Evolutionary conservation across 2,888 invertebrate genomes (phyloP).

Genomic region (Acronicta aceris): DNA sequence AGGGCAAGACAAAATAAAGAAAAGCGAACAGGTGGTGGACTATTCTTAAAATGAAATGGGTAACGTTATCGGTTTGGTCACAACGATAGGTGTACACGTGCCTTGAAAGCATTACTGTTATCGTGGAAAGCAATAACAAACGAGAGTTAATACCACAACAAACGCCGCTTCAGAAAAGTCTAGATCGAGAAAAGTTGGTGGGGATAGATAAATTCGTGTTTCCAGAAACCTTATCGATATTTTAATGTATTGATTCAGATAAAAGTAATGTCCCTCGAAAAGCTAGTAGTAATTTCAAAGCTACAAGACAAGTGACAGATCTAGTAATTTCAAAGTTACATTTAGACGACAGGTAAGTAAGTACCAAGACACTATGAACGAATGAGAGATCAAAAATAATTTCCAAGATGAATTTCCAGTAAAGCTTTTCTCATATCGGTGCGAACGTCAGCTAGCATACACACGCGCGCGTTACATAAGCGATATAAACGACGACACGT

Average conservation of each 20-base stretch:
- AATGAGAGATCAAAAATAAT: slow-evolving; percentile 43
- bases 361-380: slow-evolving; percentile 45
- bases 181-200: slow-evolving; percentile 44
- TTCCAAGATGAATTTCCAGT: slow-evolving; percentile 42
- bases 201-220: slow-evolving; percentile 29
- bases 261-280: slow-evolving; percentile 5
- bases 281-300: slow-evolving; percentile 9
- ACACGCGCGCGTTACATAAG: slow-evolving; percentile 68
- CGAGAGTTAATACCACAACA: slow-evolving; percentile 63
- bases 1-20: slow-evolving; percentile 54
- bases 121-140: slow-evolving; percentile 70
- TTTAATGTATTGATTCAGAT: slow-evolving; percentile 19
- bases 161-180: slow-evolving; percentile 44
- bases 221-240: slow-evolving; percentile 37
- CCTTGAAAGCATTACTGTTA: slow-evolving; percentile 63
- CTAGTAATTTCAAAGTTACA: slow-evolving; percentile 10
- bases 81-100: slow-evolving; percentile 68
- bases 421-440: slow-evolving; percentile 41
- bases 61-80: slow-evolving; percentile 70
- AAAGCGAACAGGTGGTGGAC: slow-evolving; percentile 65
- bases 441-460: slow-evolving; percentile 53
- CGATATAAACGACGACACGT: slow-evolving; percentile 69
- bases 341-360: slow-evolving; percentile 17
- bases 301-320: slow-evolving; percentile 14
- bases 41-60: slow-evolving; percentile 55